Evolutionary conservation across 1,140 invertebrate genomes (phyloP), one percentile per base, ranked within the genome.

Genomic region (Oedothorax gibbosus): DNA sequence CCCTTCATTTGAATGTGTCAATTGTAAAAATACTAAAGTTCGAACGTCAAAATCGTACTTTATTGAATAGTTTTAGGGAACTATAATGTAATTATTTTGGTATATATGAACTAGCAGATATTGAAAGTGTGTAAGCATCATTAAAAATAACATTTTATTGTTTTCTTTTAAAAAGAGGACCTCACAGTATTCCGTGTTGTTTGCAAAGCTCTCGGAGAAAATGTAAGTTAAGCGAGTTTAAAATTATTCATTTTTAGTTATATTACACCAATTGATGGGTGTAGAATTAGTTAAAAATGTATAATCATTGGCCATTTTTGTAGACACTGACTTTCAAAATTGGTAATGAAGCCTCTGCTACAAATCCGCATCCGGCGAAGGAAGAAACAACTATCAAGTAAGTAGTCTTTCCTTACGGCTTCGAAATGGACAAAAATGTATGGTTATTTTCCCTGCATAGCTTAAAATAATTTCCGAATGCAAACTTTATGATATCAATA

Each of bases 141-240:
- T 5, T 35, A 35, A 35, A 35, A 35, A 5, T 35, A 35, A 35
- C 35, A 35, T 35, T 35, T 35, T 35, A 20, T 64, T 49, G 18
- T 80, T 54, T 69, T 77, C 10, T 0, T 7, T 51, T 49, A 9
- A 49, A 35, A 12, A 82, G 79, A 62, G 72, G 92, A 92, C 57
- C 80, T 92, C 8, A 91, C 91, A 56, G 89, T 92, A 10, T 92
- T 91, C 82, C 88, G 90, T 85, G 90, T 93, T 0, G 87, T 90
- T 14, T 93, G 93, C 87, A 90, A 88, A 68, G 85, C 89, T 66
- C 86, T 89, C 76, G 90, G 90, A 21, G 89, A 90, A 87, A 89
- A 89, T 87, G 89, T 89, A 86, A 87, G 87, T 81, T 54, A 35
- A 18, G 20, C 18, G 10, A 14, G 8, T 35, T 35, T 35, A 35